Base-by-base conservation (phyloP, 1,140 invertebrate genomes). In the Limonius californicus region DNA sequence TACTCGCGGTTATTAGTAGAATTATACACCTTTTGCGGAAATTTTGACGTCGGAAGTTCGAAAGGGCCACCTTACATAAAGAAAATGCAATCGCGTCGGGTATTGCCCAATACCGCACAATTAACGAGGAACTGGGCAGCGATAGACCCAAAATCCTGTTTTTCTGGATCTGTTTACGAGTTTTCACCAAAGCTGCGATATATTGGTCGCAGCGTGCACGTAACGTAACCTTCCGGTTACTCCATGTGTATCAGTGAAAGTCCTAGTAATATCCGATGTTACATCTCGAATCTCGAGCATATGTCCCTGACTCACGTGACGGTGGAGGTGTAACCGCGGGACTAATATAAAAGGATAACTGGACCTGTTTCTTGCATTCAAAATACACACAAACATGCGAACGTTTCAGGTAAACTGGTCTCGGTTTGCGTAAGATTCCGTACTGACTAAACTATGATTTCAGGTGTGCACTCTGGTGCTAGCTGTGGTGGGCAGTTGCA, bases 341-440 rank as follows among this genome's bases (percentile, higher is more conserved):
- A 39, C n/a, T 39, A 39, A 39, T 39, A 39, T 39, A 39, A 39
- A 39, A 39, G 35, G 35, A 39, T 39, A 39, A 39, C 35, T 39
- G 35, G 35, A 39, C 35, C 35, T 39, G 35, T 39, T 39, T 39
- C 8, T n/a, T 6, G n/a, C 35, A 39, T 39, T 39, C 35, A 39
- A 2, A 39, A 39, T n/a, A 14, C 35, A 39, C 8, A 39, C 23
- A 39, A 39, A 39, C 35, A 39, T 39, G 35, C 7, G n/a, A 9
- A 39, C 35, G n/a, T 39, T 39, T 2, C 35, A 39, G 35, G 35
- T 39, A 39, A 39, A 39, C n/a, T 39, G 7, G n/a, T 39, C n/a
- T 39, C n/a, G 2, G 2, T 39, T 6, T 12, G n/a, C n/a, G n/a
- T 39, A 39, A 39, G 11, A 14, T n/a, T 2, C n/a, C 2, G n/a